Conservation (phyloP, 37 sponge, comb jelly and placozoan genomes). For the Agelas oroides region DNA sequence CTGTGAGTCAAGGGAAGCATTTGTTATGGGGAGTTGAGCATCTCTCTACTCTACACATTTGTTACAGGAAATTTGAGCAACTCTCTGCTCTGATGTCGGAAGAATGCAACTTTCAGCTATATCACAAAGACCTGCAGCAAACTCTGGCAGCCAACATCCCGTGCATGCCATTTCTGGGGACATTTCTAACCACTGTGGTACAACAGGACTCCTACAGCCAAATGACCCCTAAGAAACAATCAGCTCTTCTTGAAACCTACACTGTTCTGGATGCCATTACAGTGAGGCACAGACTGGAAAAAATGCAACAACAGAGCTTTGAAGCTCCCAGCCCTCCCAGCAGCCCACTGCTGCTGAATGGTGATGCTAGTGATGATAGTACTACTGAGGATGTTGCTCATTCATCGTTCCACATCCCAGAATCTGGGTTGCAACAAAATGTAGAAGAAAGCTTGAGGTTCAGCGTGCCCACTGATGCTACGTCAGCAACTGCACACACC, state of each 20-base stretch:
- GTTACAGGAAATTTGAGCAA: conserved; percentile 44
- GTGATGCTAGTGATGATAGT: too few species aligned
- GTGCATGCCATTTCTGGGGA: conserved; percentile 77
- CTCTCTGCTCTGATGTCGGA: conserved; percentile 58
- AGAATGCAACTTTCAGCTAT: conserved; percentile 59
- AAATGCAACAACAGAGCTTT: not conserved
- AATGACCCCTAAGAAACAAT: not conserved
- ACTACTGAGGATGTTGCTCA: too few species aligned
- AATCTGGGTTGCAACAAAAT: too few species aligned
- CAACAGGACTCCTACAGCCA: conserved; percentile 13
- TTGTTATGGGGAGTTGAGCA: too few species aligned
- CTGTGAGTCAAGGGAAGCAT: too few species aligned
- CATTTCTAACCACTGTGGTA: conserved; percentile 63
- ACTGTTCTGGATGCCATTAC: conserved; percentile 47
- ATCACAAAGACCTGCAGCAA: conserved; percentile 17
- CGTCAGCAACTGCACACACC: too few species aligned
- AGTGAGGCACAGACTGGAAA: conserved; percentile 29
- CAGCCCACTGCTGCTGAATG: too few species aligned
- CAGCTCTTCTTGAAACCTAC: conserved; percentile 20
- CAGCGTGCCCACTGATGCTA: too few species aligned
- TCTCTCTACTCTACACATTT: too few species aligned
- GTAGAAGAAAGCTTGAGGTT: too few species aligned
- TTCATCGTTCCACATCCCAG: too few species aligned
- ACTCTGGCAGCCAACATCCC: conserved; percentile 14
- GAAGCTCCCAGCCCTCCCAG: not conserved